Base-by-base conservation (phyloP, 2,113 vertebrate species). In the Vombatus ursinus region DNA sequence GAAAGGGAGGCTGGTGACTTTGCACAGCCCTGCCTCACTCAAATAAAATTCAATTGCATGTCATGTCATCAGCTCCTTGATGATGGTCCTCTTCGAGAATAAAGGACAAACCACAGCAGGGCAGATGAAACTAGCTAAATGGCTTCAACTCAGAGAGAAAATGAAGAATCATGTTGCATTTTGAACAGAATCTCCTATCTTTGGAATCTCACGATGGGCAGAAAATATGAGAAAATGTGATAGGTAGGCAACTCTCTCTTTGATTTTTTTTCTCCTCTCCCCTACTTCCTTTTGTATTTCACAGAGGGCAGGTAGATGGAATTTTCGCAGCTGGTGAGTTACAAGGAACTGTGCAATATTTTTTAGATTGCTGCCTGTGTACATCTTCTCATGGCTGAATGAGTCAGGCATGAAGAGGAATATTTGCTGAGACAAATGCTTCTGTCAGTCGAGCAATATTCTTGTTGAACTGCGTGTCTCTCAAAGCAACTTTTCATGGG, bases 391-490 rank as follows among this genome's bases (percentile, higher is more conserved):
- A 97, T 91, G 98, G 98, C 61, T 97, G 97, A 94, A 54, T 96
- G 96, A 94, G 53, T 94, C 96, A 91, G 92, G 90, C 97, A 97
- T 97, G 96, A 98, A 98, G 96, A 98, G 9, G 91, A 97, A 98
- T 97, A 95, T 96, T 98, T 98, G 92, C 97, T 91, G 93, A 98
- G 97, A 98, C 96, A 98, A 98, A 98, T 98, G 95, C 50, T 50
- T 52, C 96, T 98, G 96, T 98, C 98, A 97, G 93, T 91, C 96
- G 96, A 96, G 98, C 97, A 98, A 93, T 77, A 95, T 96, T 98
- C 98, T 98, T 98, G 98, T 98, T 98, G 97, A 98, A 97, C 92
- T 37, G 28, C 92, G 37, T 95, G 94, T 97, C 97, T 98, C 25
- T 96, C 94, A 91, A 93, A 97, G 96, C 37, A 8, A 93, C 52